Percentiles rank a stretch among this genome's conserved stretches.
Evolutionary conservation across 2,797 vertebrate genomes (phyloP).

Genomic region (Myotis daubentonii): DNA sequence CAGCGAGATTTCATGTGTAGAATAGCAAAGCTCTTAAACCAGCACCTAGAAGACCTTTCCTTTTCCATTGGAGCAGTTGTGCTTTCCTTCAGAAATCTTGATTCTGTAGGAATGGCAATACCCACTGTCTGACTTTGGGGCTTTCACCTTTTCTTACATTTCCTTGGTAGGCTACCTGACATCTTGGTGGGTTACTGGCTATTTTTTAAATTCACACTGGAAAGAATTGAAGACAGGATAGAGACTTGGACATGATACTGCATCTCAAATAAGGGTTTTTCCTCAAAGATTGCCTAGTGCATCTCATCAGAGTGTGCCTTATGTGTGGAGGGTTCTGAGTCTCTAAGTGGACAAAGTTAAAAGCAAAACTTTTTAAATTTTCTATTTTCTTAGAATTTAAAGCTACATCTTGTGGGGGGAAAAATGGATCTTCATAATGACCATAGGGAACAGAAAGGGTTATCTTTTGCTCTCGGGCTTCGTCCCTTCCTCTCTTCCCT

Average conservation of each 20-base stretch:
- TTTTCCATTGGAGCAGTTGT: not conserved
- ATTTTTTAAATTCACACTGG: not conserved
- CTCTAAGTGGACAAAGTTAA: not conserved
- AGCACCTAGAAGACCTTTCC: not conserved
- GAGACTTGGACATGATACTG: not conserved
- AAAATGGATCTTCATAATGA: not conserved
- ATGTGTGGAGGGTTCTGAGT: not conserved
- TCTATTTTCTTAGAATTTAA: not conserved
- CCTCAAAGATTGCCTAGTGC: not conserved
- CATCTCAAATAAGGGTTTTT: not conserved
- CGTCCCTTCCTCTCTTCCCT: not conserved
- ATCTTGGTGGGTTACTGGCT: too few relatives aligned
- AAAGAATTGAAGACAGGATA: not conserved
- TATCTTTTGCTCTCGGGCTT: not conserved
- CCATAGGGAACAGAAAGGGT: not conserved
- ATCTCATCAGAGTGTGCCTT: not conserved
- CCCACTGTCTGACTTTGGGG: not conserved
- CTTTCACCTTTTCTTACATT: not conserved
- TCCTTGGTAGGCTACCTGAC: not conserved
- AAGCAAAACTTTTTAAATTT: not conserved
- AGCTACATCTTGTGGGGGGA: not conserved
- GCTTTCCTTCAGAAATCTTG: not conserved
- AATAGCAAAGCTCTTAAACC: not conserved
- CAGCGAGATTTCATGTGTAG: not conserved
- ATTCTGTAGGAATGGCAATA: not conserved